Evolutionary conservation across 2,797 vertebrate species (phyloP).

Genomic region (Gastrophryne carolinensis): DNA sequence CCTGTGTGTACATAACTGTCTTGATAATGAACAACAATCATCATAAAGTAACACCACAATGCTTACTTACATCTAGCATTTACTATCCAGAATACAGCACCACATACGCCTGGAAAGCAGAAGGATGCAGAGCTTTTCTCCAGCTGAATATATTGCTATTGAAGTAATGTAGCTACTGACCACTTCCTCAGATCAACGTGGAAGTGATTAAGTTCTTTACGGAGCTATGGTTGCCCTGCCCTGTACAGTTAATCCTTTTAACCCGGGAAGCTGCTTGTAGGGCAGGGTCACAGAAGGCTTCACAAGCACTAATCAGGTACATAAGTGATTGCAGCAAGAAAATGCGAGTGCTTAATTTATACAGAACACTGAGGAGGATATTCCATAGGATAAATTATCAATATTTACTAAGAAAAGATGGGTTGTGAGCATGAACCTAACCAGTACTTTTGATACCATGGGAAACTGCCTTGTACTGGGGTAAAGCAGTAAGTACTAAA

Average conservation of each 20-base stretch:
- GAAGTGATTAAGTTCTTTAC: conserved; percentile 50
- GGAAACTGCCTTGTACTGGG: too few species aligned
- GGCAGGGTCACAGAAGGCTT: conserved; percentile 4
- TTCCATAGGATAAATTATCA: too few species aligned
- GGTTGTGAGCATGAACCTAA: too few species aligned
- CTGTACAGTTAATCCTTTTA: conserved; percentile 45
- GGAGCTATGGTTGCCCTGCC: conserved; percentile 39
- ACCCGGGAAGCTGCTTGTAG: conserved; percentile 5
- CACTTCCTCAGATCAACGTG: conserved; percentile 20
- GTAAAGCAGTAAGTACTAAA: too few species aligned
- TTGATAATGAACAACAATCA: too few species aligned
- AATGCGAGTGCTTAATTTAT: not conserved
- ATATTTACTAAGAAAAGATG: too few species aligned
- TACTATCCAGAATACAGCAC: conserved; percentile 4
- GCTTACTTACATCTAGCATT: not conserved
- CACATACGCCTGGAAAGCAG: not conserved
- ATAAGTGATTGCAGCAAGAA: not conserved
- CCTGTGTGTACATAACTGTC: too few species aligned
- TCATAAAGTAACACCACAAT: too few species aligned
- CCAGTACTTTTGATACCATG: too few species aligned
- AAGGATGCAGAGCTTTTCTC: not conserved
- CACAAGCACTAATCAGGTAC: conserved; percentile 3
- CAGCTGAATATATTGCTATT: conserved; percentile 14
- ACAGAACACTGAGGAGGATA: not conserved
- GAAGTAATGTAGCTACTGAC: conserved; percentile 42